Base-by-base conservation (phyloP, 1,140 invertebrate genomes). In the Drosophila jambulina region DNA sequence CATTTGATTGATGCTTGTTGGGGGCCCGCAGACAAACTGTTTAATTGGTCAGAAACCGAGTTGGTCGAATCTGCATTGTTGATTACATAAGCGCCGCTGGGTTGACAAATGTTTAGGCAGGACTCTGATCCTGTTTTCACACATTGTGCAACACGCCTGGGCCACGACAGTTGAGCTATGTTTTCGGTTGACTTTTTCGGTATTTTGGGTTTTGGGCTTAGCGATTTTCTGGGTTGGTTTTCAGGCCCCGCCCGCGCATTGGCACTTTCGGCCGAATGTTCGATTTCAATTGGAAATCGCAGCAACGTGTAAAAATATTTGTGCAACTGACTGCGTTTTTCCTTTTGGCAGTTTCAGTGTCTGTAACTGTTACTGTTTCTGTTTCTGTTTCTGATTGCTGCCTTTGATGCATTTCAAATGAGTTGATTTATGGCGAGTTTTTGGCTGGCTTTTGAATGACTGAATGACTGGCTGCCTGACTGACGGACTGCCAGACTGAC, bases 321-420 rank as follows among this genome's bases (percentile, higher is more conserved):
- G 84, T 87, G 84, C 87, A 87, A 84, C 84, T 78, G 85, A 84
- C 80, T 90, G 86, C 68, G 64, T 75, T 79, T 64, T 67, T 80
- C 58, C 38, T 75, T 69, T 81, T 65, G 58, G 75, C 75, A 78
- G 75, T 84, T 75, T 65, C n/a, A 36, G 45, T 69, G 67, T 78
- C 57, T 57, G 59, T 82, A 67, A 65, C 67, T 70, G 65, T 79
- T 61, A 40, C 62, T 82, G 82, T 84, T 83, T 38, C 67, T 72
- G 62, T 82, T 51, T 54, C 51, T 88, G 84, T 88, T 87, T 87
- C 80, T 87, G 84, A 87, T 87, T 87, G 84, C 84, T 84, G 84
- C 84, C 82, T 82, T 87, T 87, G 84, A 87, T 87, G 84, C 84
- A 87, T 87, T 87, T 87, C 85, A 87, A 87, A 87, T 90, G 84